Conservation (phyloP, 2,797 vertebrate species). For the Neosalanx taihuensis region DNA sequence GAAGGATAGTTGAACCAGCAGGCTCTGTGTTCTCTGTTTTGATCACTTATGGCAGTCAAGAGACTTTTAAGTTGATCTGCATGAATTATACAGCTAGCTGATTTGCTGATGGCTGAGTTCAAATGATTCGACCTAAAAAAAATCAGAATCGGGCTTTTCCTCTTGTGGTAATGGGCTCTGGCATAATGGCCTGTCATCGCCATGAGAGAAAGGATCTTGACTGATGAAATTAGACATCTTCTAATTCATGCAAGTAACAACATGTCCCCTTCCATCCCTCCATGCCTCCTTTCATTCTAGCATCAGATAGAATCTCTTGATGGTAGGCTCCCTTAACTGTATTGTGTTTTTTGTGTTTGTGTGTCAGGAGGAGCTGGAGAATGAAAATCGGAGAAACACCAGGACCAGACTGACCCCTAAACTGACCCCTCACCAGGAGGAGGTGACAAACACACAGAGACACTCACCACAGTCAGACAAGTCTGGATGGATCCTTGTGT, state of each 20-base stretch:
- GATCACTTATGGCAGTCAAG: background rate
- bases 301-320: no score
- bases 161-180: background rate
- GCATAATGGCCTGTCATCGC: background rate
- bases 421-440: slow-evolving; percentile 57
- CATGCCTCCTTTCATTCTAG: no score
- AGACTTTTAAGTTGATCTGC: background rate
- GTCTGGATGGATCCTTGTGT: background rate
- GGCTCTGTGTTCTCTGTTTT: background rate
- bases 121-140: background rate
- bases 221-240: no score
- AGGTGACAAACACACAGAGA: slow-evolving; percentile 53
- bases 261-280: no score
- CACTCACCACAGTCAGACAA: background rate
- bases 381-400: slow-evolving; percentile 67
- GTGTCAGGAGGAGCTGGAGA: slow-evolving; percentile 67
- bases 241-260: no score
- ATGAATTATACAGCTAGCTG: background rate
- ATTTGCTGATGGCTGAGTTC: background rate
- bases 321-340: background rate
- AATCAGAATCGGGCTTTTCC: background rate
- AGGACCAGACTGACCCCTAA: slow-evolving; percentile 33
- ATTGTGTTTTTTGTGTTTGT: background rate
- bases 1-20: background rate
- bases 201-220: background rate